Evolutionary conservation across 2,113 vertebrate genomes (phyloP).

Genomic region (Beaufortia kweichowensis): DNA sequence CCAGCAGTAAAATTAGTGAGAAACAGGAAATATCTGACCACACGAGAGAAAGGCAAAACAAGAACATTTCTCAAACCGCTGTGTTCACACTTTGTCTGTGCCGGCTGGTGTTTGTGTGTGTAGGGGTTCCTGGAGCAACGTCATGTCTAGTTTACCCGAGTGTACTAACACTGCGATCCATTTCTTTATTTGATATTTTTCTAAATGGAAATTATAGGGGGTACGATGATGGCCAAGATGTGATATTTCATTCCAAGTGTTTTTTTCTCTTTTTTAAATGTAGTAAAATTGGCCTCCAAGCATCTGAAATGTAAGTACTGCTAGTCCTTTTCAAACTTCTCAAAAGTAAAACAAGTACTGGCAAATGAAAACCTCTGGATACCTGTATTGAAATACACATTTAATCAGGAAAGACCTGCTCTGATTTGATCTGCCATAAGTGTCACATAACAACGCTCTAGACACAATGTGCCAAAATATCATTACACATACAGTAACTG

Average conservation of each 20-base stretch:
- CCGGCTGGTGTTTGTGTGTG: conserved; percentile 38
- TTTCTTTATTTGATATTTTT: background rate
- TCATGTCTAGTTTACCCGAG: no score
- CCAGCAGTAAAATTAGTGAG: conserved; percentile 35
- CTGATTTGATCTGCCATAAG: background rate
- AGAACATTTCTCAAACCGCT: conserved; percentile 54
- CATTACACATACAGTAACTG: conserved; percentile 17
- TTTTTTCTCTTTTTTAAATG: no score
- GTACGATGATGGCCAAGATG: background rate
- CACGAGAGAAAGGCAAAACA: conserved; percentile 35
- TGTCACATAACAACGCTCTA: conserved; percentile 24
- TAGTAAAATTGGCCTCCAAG: no score
- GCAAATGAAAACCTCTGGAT: background rate
- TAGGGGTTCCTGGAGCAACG: conserved; percentile 3
- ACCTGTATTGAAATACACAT: background rate
- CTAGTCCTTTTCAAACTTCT: no score
- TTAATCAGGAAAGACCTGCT: background rate
- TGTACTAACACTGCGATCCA: background rate
- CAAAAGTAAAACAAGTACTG: background rate
- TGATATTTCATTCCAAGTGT: background rate
- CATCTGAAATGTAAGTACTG: no score
- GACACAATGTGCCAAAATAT: conserved; percentile 13
- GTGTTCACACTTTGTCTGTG: conserved; percentile 51
- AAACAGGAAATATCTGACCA: conserved; percentile 55
- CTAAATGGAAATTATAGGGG: background rate